These are phyloP conservation scores for Drusus annulatus DNA, from an alignment of 1,140 invertebrate species.

Conservation along the genomic window DNA sequence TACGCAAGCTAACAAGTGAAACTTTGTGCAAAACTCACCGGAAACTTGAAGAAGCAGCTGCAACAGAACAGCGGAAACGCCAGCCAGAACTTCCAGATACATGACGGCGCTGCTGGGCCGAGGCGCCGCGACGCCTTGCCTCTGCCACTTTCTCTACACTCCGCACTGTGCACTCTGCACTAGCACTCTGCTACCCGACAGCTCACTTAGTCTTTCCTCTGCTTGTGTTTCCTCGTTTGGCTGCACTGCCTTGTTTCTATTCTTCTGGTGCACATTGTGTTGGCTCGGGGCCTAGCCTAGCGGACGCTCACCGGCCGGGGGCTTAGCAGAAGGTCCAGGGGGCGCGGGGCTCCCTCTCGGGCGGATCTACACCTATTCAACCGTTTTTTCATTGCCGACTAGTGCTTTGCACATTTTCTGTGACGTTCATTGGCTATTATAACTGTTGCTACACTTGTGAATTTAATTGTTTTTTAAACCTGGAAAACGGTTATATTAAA, in stretches of 20 bases:
- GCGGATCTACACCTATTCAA: too few species aligned
- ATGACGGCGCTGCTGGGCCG: conserved; percentile 43
- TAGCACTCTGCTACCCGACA: not conserved
- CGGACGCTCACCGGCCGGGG: not conserved
- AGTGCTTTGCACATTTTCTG: too few species aligned
- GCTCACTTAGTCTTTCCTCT: conserved; percentile 44
- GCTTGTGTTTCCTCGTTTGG: conserved; percentile 39
- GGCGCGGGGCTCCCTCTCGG: not conserved
- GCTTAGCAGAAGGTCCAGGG: not conserved
- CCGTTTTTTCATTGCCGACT: too few species aligned
- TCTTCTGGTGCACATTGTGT: conserved; percentile 49
- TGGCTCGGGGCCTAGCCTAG: not conserved
- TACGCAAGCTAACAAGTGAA: not conserved
- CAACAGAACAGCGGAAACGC: conserved; percentile 57
- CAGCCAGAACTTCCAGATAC: conserved; percentile 56
- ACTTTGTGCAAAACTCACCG: conserved; percentile 52
- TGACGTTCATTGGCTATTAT: too few species aligned
- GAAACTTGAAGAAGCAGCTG: conserved; percentile 58
- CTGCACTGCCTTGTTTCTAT: conserved; percentile 45
- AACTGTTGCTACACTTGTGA: too few species aligned
- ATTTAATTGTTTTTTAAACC: too few species aligned
- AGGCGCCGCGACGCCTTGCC: conserved; percentile 3
- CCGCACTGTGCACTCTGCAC: not conserved
- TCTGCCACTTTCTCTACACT: too few species aligned
- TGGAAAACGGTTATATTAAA: too few species aligned